Evolutionary conservation across 2,888 invertebrate species (phyloP), one percentile per base, ranked within the genome.

Genomic region (Thymelicus lineola): DNA sequence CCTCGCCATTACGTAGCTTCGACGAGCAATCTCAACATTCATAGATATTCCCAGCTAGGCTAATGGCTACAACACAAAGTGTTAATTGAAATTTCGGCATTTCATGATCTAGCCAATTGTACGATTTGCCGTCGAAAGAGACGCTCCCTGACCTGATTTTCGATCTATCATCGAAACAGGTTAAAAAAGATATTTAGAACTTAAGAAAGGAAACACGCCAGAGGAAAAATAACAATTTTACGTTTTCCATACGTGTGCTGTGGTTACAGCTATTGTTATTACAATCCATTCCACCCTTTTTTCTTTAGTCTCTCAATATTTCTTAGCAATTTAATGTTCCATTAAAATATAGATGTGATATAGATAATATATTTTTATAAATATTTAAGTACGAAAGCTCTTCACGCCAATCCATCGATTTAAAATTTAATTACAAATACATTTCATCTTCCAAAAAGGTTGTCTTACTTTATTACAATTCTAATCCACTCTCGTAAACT

Each of bases 381-480:
- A 38, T 50, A 50, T 42, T 63, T 38, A 15, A n/a, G 28, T 50
- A 63, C 36, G 63, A 63, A 63, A 36, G 55, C 64, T 64, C 64
- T 53, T 20, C 63, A 38, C 28, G 17, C 42, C 55, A 45, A 55
- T 28, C 46, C 60, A 45, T 46, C 60, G 20, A 14, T 28, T n/a
- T 55, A 28, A 50, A 53, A 14, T 53, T 63, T 63, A 42, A 20
- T 55, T 64, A 53, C 12, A 38, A 53, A 53, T 63, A 64, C 20
- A 42, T 65, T 57, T 65, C 10, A 65, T 45, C 35, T 55, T 55
- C 64, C 36, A 28, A 63, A 63, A 62, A 50, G 53, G 9, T 63
- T 50, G 12, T 50, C 48, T 55, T 55, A 55, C 55, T 45, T 64
- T 64, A 36, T 63, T 63, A 63, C 63, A 63, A 53, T 53, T 50